These are phyloP conservation scores for Cryptus armator DNA, from an alignment of 2,888 invertebrate species.

Conservation along the genomic window DNA sequence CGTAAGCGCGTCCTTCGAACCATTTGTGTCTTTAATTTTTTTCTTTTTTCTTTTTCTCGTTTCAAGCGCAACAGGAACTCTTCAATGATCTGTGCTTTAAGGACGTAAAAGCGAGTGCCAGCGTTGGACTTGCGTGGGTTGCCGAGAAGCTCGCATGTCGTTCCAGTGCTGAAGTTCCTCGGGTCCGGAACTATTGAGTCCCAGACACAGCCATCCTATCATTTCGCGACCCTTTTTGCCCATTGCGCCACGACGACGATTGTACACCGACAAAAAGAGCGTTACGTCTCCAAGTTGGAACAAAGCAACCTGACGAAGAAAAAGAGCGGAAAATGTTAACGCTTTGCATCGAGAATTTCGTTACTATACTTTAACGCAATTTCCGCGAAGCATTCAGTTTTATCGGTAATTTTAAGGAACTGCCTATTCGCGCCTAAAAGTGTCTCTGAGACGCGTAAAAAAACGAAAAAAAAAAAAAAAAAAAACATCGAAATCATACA, in stretches of 20 bases:
- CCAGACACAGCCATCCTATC: constrained; percentile 98
- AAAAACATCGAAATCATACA: too few species aligned
- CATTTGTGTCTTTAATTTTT: constrained; percentile 8
- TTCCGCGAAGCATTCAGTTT: too few species aligned
- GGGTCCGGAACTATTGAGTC: constrained; percentile 95
- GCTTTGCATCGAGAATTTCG: too few species aligned
- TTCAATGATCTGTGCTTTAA: constrained; percentile 76
- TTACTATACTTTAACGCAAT: too few species aligned
- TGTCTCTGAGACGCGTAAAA: too few species aligned
- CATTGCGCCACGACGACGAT: constrained; percentile 95
- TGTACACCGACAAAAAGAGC: constrained; percentile 96
- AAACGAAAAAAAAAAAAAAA: too few species aligned
- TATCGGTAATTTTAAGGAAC: too few species aligned
- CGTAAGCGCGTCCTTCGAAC: constrained; percentile 37
- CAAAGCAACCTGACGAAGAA: constrained; percentile 91
- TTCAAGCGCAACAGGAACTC: constrained; percentile 60
- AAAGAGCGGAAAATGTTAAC: not conserved
- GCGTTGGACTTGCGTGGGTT: constrained; percentile 95
- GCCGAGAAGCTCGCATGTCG: constrained; percentile 94
- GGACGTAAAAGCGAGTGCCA: constrained; percentile 95
- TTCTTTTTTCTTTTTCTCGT: constrained; percentile 6
- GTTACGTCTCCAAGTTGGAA: constrained; percentile 98
- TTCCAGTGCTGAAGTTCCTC: constrained; percentile 97
- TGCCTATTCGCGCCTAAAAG: too few species aligned
- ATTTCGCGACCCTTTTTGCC: constrained; percentile 97